phyloP scores from a whole-genome alignment of 2,888 invertebrate genomes.

The Stenoptilia bipunctidactyla region DNA sequence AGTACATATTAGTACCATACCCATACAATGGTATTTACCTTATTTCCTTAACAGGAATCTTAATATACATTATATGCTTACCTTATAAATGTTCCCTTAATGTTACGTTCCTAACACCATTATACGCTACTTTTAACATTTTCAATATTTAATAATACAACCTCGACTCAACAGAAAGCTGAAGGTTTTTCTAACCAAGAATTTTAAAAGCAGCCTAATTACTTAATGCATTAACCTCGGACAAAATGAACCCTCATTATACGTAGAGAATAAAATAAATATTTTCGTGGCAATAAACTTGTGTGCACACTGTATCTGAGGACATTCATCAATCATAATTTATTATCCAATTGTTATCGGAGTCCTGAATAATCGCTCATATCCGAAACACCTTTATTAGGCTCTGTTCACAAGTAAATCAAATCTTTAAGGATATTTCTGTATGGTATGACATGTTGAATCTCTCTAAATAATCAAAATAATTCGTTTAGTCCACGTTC shows the following conservation, averaged over 20 bases:
- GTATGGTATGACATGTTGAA: too few relatives aligned
- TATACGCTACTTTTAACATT: conserved; percentile 7
- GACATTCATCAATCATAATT: conserved; percentile 66
- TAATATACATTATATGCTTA: too few relatives aligned
- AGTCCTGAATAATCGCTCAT: conserved; percentile 62
- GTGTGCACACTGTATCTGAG: conserved; percentile 29
- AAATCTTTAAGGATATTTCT: too few relatives aligned
- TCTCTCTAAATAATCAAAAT: too few relatives aligned
- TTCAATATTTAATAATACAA: conserved; percentile 43
- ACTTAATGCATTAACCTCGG: conserved; percentile 8
- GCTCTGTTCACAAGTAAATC: conserved; percentile 23
- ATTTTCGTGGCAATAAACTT: conserved; percentile 39
- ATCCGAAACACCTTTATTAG: conserved; percentile 58
- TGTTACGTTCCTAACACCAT: too few relatives aligned
- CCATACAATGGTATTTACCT: too few relatives aligned
- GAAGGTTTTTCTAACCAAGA: background rate
- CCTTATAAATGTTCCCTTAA: too few relatives aligned
- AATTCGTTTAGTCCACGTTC: too few relatives aligned
- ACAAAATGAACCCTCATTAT: conserved; percentile 12
- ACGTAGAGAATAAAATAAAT: conserved; percentile 27
- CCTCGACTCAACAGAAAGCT: conserved; percentile 16
- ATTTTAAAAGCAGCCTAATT: background rate
- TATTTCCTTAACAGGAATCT: too few relatives aligned
- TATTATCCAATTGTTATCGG: conserved; percentile 61
- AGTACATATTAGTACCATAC: too few relatives aligned